phyloP scores from a whole-genome alignment of 2,888 invertebrate genomes.

The Callimorpha dominula region DNA sequence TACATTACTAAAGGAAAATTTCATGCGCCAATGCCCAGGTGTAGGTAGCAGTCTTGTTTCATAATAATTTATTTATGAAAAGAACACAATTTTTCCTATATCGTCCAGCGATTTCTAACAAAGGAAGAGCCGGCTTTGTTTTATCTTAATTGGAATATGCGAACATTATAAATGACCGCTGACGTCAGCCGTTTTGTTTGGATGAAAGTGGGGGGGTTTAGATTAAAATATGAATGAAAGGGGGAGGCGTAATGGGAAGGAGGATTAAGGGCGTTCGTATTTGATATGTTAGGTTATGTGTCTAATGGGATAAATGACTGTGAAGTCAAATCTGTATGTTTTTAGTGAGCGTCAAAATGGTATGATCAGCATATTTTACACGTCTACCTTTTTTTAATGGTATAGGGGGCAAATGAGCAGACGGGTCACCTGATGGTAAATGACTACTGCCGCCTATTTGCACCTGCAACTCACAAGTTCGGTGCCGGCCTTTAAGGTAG shows the following conservation, averaged over 20 bases:
- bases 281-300: not conserved
- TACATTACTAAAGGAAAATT: no score
- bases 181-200: not conserved
- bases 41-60: not conserved
- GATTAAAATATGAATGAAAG: not conserved
- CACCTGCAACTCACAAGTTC: no score
- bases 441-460: no score
- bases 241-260: not conserved
- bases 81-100: not conserved
- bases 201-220: not conserved
- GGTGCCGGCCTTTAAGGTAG: no score
- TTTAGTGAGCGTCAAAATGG: no score
- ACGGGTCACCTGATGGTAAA: no score
- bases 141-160: constrained; percentile 34
- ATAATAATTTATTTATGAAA: not conserved
- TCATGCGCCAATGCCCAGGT: no score
- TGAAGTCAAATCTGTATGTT: no score
- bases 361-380: no score
- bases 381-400: no score
- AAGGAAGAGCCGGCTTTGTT: constrained; percentile 33
- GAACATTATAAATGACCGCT: constrained; percentile 1
- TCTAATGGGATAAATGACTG: no score
- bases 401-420: no score
- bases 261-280: not conserved
- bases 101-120: constrained; percentile 7